Conservation (phyloP, 1,140 invertebrate species). For the Drosophila serrata region DNA sequence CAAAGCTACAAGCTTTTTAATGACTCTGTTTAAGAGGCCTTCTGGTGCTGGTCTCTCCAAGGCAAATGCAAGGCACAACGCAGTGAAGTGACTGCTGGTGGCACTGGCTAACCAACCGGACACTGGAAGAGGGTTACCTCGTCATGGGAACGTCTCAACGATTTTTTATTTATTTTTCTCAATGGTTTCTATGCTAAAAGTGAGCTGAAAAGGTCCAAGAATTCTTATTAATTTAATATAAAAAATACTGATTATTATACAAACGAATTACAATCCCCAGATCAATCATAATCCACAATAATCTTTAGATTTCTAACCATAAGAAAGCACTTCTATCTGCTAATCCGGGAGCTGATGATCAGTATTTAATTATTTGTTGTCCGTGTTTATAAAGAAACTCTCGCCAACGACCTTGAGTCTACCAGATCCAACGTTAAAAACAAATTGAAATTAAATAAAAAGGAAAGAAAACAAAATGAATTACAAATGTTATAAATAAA, state of each 20-base stretch:
- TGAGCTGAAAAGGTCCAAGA: neutral
- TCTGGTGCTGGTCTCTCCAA: constrained; percentile 7
- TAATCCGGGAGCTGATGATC: constrained; percentile 4
- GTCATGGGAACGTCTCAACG: constrained; percentile 8
- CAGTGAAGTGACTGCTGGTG: constrained; percentile 9
- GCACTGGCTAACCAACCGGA: constrained; percentile 4
- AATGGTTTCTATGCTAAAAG: neutral
- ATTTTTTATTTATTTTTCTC: neutral
- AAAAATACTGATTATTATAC: neutral
- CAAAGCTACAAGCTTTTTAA: constrained; percentile 13
- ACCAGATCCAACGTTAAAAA: constrained; percentile 34
- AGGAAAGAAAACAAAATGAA: constrained; percentile 16
- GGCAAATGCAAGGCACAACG: constrained; percentile 10
- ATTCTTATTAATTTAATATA: neutral
- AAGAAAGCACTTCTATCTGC: too few species aligned
- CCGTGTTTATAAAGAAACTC: constrained; percentile 35
- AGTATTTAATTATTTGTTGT: neutral
- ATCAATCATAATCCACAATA: neutral
- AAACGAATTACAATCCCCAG: neutral
- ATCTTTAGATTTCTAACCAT: too few species aligned
- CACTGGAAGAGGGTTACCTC: neutral
- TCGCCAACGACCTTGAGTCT: constrained; percentile 57
- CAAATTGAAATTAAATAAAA: constrained; percentile 2
- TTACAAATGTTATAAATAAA: constrained; percentile 57
- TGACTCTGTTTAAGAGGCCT: constrained; percentile 17